A percentile compares a stretch with the other conserved stretches of the same genome.
These are phyloP conservation scores for Leucania comma DNA, from an alignment of 2,888 invertebrate species.

Conservation along the genomic window DNA sequence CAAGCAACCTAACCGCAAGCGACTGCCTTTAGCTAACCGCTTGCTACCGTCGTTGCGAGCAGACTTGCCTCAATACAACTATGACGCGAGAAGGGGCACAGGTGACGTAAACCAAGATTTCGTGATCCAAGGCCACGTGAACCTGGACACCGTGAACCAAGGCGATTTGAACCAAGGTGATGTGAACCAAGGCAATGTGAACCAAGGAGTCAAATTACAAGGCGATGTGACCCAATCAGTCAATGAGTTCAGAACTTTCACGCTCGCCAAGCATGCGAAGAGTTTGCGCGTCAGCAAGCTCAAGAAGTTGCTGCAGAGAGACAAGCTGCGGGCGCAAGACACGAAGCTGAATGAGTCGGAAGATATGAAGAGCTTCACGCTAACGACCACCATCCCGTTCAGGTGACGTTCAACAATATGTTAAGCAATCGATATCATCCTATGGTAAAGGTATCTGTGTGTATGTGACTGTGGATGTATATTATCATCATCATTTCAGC, in stretches of 20 bases:
- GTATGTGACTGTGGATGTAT: too few relatives aligned
- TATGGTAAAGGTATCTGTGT: too few relatives aligned
- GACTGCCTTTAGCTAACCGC: too few relatives aligned
- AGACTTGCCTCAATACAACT: not conserved
- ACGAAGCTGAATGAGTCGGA: not conserved
- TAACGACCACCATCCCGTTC: not conserved
- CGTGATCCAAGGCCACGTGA: not conserved
- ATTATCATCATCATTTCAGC: too few relatives aligned
- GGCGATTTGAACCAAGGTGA: not conserved
- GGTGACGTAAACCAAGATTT: not conserved
- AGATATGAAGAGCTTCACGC: not conserved
- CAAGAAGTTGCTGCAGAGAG: slow-evolving; percentile 25
- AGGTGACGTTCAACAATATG: not conserved
- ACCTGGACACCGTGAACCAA: not conserved
- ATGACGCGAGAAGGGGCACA: not conserved
- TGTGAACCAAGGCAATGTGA: not conserved
- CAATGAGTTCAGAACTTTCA: not conserved
- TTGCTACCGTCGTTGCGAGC: not conserved
- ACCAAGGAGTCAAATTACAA: not conserved
- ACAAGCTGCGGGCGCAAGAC: slow-evolving; percentile 3
- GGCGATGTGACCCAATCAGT: not conserved
- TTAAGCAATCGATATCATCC: too few relatives aligned
- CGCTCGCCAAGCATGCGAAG: slow-evolving; percentile 4
- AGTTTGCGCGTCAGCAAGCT: slow-evolving; percentile 31
- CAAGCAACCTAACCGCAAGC: not conserved